Evolutionary conservation across 2,888 invertebrate genomes (phyloP).

Genomic region (Urechis unicinctus): DNA sequence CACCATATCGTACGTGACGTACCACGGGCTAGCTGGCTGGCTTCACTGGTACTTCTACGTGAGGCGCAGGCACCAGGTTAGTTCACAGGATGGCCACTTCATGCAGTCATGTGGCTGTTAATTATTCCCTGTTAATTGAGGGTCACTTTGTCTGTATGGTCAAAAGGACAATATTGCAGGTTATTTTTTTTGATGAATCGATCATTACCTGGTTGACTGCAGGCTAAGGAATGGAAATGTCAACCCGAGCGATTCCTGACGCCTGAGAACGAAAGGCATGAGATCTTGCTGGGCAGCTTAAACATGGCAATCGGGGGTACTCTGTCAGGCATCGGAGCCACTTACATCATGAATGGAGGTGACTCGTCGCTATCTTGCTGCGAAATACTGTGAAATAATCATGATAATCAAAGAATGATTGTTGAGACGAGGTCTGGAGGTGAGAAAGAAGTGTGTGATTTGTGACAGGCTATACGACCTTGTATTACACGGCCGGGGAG

Average conservation of each 20-base stretch:
- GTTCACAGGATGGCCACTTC: too few species aligned
- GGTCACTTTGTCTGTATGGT: too few species aligned
- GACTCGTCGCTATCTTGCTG: slow-evolving; percentile 3
- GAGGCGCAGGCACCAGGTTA: slow-evolving; percentile 54
- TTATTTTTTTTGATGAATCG: not conserved
- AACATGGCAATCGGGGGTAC: slow-evolving; percentile 58
- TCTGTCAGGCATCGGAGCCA: slow-evolving; percentile 60
- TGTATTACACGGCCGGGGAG: slow-evolving; percentile 62
- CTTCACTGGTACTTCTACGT: slow-evolving; percentile 68
- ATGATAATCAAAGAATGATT: too few species aligned
- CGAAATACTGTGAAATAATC: too few species aligned
- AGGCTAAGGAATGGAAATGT: slow-evolving; percentile 66
- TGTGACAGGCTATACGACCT: slow-evolving; percentile 58
- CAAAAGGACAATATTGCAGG: too few species aligned
- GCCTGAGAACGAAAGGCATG: slow-evolving; percentile 64
- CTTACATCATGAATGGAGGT: slow-evolving; percentile 63
- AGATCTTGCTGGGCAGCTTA: slow-evolving; percentile 61
- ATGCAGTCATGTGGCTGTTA: too few species aligned
- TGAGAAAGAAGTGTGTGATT: too few species aligned
- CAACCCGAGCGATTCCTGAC: slow-evolving; percentile 66
- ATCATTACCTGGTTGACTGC: not conserved
- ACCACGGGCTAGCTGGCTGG: slow-evolving; percentile 62
- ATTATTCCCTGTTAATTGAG: too few species aligned
- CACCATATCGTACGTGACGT: slow-evolving; percentile 57
- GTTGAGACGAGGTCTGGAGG: too few species aligned